Evolutionary conservation across 1,140 invertebrate species (phyloP).

Genomic region (Papilio aristodemus): DNA sequence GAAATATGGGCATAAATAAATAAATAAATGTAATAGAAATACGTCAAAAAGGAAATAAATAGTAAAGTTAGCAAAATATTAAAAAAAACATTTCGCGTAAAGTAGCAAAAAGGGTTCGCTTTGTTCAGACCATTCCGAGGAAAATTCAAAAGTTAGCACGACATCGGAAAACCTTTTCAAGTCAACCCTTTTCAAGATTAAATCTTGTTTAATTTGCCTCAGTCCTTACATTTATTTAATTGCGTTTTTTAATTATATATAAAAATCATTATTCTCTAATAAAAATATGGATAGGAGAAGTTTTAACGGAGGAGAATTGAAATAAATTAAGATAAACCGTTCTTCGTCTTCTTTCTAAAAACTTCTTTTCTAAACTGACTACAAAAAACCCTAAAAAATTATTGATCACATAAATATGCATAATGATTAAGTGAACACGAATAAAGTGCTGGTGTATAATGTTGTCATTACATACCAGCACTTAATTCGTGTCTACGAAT

Average conservation of each 20-base stretch:
- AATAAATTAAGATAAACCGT: too few species aligned
- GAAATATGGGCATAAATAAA: too few species aligned
- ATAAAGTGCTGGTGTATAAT: too few species aligned
- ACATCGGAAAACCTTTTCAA: slow-evolving; percentile 19
- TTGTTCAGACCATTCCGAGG: slow-evolving; percentile 8
- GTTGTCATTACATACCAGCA: background rate
- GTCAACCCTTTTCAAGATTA: slow-evolving; percentile 23
- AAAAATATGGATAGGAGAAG: too few species aligned
- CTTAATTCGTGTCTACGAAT: background rate
- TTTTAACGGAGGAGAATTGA: too few species aligned
- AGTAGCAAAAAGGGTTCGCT: slow-evolving; percentile 21
- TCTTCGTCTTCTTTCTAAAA: too few species aligned
- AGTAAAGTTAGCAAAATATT: slow-evolving; percentile 8
- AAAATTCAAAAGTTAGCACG: slow-evolving; percentile 21
- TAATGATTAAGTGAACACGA: too few species aligned
- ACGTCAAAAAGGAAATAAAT: background rate
- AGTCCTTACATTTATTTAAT: background rate
- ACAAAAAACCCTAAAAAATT: too few species aligned
- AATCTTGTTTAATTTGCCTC: slow-evolving; percentile 9
- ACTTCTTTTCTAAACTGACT: too few species aligned
- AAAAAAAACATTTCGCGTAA: slow-evolving; percentile 4
- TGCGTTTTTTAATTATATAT: background rate
- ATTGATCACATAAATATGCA: too few species aligned
- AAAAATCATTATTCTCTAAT: too few species aligned
- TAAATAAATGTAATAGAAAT: too few species aligned